These are phyloP conservation scores for Charina bottae DNA, from an alignment of 2,113 vertebrate species.

Conservation along the genomic window DNA sequence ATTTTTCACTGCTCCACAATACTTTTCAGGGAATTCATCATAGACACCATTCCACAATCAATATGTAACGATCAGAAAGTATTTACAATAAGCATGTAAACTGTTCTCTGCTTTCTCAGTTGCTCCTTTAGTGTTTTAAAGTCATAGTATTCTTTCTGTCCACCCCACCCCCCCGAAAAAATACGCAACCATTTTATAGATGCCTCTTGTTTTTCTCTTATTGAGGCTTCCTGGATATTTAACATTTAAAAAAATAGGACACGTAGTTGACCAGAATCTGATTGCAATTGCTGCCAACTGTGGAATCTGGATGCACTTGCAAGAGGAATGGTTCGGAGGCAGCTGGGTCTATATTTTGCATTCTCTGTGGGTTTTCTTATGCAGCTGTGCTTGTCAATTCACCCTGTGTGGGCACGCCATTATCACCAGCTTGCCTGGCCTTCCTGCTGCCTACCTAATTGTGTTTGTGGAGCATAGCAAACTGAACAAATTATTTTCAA, in stretches of 20 bases:
- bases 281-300: constrained; percentile 2
- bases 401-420: constrained; percentile 24
- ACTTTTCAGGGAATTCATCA: neutral
- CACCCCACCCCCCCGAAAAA: neutral
- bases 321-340: constrained; percentile 20
- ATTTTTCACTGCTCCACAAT: neutral
- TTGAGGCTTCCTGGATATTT: neutral
- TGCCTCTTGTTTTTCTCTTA: neutral
- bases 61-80: neutral
- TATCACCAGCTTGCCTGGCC: constrained; percentile 20
- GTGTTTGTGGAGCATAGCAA: constrained; percentile 43
- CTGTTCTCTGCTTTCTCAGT: neutral
- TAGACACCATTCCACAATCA: neutral
- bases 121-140: neutral
- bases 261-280: neutral
- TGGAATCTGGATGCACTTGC: constrained; percentile 10
- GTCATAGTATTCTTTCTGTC: neutral
- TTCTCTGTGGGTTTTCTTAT: constrained; percentile 30
- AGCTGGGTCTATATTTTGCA: constrained; percentile 39
- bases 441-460: constrained; percentile 41
- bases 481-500: constrained; percentile 45
- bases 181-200: neutral
- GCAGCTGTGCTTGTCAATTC: constrained; percentile 35
- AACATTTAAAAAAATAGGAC: constrained; percentile 1
- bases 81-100: neutral